A percentile compares a stretch with the other conserved stretches of the same genome.
phyloP scores from a whole-genome alignment of 2,113 vertebrate genomes.

The Neopipo cinnamomea region DNA sequence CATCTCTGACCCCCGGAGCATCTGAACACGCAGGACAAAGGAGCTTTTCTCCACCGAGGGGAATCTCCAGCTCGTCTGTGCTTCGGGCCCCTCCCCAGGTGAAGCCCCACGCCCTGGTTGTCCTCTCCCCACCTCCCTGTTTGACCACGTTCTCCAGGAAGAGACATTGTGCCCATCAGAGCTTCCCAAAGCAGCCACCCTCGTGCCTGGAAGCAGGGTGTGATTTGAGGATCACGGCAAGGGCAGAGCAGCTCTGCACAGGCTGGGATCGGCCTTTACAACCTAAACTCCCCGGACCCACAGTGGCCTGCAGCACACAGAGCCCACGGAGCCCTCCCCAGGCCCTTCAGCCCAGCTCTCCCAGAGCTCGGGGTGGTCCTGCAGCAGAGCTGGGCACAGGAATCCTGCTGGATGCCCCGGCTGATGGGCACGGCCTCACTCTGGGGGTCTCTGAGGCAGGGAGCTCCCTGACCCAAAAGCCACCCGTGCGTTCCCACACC shows the following conservation, averaged over 20 bases:
- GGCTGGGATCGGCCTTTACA: too few relatives aligned
- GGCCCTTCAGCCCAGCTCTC: background rate
- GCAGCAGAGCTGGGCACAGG: background rate
- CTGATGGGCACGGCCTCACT: rapidly evolving
- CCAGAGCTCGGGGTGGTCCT: rapidly evolving
- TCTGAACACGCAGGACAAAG: background rate
- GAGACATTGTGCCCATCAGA: background rate
- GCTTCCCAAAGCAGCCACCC: background rate
- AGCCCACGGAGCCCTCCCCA: background rate
- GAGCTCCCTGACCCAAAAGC: background rate
- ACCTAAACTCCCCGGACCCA: background rate
- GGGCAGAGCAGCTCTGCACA: background rate
- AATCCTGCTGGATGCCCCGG: background rate
- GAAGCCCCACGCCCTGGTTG: background rate
- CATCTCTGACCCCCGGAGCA: background rate
- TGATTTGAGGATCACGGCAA: background rate
- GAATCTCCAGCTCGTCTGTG: background rate
- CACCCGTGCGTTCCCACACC: rapidly evolving
- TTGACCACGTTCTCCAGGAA: background rate
- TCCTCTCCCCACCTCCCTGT: background rate
- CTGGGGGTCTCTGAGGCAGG: background rate
- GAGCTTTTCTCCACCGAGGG: background rate
- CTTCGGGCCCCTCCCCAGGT: background rate
- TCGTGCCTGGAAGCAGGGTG: background rate
- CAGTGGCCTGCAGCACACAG: background rate